Evolutionary conservation across 2,113 vertebrate genomes (phyloP), one percentile per base, ranked within the genome.

Genomic region (Muntiacus muntjak): DNA sequence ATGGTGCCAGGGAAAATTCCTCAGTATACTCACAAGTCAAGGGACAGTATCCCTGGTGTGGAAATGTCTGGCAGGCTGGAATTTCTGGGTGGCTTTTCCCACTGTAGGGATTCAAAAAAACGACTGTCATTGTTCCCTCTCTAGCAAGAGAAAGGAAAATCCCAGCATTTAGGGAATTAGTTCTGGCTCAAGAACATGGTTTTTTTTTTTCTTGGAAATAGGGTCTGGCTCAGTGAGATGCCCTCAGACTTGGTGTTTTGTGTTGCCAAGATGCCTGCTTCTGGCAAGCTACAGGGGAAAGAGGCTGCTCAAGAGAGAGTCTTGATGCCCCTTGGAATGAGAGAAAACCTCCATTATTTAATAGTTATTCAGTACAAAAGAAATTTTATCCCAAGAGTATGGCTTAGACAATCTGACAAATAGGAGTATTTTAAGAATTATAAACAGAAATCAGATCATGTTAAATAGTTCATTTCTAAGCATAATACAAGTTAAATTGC

Each of bases 401-500:
- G 25, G 2, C 36, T 81, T 64, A 79, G 33, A 87, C 7, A 10
- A 91, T 40, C 62, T 95, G 30, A 79, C 15, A 57, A 90, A 60
- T 40, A 30, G 23, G 82, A 94, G 40, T 45, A 94, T 91, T 97
- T 93, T 89, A 91, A 93, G 52, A 74, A 89, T 94, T 62, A 84
- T 83, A 83, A 94, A 89, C 52, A 97, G 81, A 97, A 84, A 84
- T 98, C 64, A 93, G 30, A 94, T 89, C 54, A 15, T 1, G 13
- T 83, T 60, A 93, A 94, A 82, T 8, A 92, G 30, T 89, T 23
- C 6, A 14, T 78, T 67, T 81, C 76, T 86, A 87, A 86, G 40
- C 36, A 13, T 45, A 91, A 45, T 16, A 62, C 62, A 81, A 76
- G 55, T 40, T 92, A 88, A 57, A 79, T 36, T 33, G 28, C 57